phyloP scores from a whole-genome alignment of 2,113 vertebrate species.

The Leucosticte australis region DNA sequence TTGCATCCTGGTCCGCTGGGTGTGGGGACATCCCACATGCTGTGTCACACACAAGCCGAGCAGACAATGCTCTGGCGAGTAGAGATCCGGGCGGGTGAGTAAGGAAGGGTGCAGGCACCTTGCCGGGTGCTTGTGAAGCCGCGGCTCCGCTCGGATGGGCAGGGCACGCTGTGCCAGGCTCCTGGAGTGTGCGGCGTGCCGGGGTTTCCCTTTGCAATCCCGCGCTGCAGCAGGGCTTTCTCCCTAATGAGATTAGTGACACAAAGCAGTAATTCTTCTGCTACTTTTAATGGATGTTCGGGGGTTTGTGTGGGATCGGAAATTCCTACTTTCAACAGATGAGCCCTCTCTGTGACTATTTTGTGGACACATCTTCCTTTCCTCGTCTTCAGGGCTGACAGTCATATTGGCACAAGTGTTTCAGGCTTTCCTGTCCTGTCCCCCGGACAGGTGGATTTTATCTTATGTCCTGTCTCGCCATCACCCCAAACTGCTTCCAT shows the following conservation, averaged over 20 bases:
- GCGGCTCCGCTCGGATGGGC: fast-evolving
- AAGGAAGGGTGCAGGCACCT: background rate
- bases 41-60: background rate
- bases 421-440: background rate
- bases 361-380: background rate
- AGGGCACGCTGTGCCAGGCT: background rate
- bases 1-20: background rate
- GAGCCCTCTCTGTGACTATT: background rate
- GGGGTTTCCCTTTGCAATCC: slow-evolving; percentile 16
- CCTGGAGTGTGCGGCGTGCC: background rate
- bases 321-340: slow-evolving; percentile 20
- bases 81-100: background rate
- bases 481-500: background rate
- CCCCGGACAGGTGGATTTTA: background rate
- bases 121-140: background rate
- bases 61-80: fast-evolving
- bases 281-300: background rate
- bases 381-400: background rate
- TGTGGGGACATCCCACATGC: background rate
- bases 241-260: slow-evolving; percentile 30
- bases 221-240: background rate
- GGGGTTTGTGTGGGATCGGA: slow-evolving; percentile 35
- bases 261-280: background rate
- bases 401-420: background rate
- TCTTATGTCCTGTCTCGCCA: fast-evolving